Conservation (phyloP, 2,113 vertebrate genomes). For the Stegastes partitus region DNA sequence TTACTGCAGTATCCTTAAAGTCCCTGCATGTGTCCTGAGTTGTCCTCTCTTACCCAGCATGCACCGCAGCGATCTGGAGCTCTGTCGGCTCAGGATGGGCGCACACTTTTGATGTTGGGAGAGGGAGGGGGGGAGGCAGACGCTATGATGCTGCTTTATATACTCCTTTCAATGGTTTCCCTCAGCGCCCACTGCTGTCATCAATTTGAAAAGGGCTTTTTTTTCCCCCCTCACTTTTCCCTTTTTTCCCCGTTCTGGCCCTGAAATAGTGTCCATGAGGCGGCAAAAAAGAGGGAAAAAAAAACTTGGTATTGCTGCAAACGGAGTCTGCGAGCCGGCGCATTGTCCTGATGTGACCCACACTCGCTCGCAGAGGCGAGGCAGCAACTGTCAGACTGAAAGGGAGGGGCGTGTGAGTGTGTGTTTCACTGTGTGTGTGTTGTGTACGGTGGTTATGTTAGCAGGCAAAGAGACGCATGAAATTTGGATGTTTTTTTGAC, state of each 20-base stretch:
- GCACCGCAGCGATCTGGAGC: constrained; percentile 62
- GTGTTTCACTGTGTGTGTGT: neutral
- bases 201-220: constrained; percentile 47
- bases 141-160: constrained; percentile 54
- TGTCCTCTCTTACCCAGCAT: constrained; percentile 77
- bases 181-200: constrained; percentile 37
- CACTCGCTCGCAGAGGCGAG: constrained; percentile 24
- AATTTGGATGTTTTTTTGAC: neutral
- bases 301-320: constrained; percentile 43
- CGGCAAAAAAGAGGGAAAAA: neutral
- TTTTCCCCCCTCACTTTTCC: neutral
- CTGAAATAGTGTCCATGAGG: constrained; percentile 59
- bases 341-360: constrained; percentile 72
- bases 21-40: constrained; percentile 77
- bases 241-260: constrained; percentile 24
- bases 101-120: constrained; percentile 66
- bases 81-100: constrained; percentile 65
- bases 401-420: constrained; percentile 23
- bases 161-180: constrained; percentile 42
- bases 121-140: constrained; percentile 16
- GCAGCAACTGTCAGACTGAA: constrained; percentile 38
- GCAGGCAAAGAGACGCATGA: neutral
- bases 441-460: neutral
- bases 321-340: constrained; percentile 50
- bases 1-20: constrained; percentile 81